These are phyloP conservation scores for Oryzias javanicus DNA, from an alignment of 2,113 vertebrate species.

Conservation along the genomic window DNA sequence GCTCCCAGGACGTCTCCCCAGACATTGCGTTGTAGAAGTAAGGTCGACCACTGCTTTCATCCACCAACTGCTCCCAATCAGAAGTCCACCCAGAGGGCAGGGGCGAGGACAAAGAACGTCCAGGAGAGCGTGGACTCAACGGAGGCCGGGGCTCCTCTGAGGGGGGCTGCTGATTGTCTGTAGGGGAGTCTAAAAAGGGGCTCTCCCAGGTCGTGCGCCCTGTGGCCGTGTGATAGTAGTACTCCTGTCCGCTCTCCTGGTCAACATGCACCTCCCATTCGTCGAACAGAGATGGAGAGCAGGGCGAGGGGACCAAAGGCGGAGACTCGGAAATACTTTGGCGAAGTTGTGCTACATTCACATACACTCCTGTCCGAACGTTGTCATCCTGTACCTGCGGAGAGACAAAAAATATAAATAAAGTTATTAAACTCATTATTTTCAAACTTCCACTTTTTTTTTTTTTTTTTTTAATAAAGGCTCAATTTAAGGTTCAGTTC, in stretches of 20 bases:
- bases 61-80: constrained; percentile 86
- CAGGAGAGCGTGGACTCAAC: constrained; percentile 37
- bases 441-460: no score
- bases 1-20: constrained; percentile 90
- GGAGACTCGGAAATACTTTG: constrained; percentile 35
- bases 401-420: not conserved
- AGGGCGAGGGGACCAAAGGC: accelerated
- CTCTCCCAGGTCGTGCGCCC: constrained; percentile 91
- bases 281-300: constrained; percentile 40
- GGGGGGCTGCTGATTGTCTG: constrained; percentile 39
- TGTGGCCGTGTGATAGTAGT: constrained; percentile 86
- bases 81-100: constrained; percentile 57
- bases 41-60: constrained; percentile 81
- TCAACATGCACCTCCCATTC: constrained; percentile 91
- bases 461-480: no score
- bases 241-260: constrained; percentile 82
- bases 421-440: no score
- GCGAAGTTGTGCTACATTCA: constrained; percentile 82
- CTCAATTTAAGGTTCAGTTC: no score
- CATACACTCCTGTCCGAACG: constrained; percentile 78
- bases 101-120: constrained; percentile 28
- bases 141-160: constrained; percentile 32
- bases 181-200: constrained; percentile 74
- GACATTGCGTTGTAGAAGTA: constrained; percentile 90
- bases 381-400: constrained; percentile 65